Evolutionary conservation across 1,140 invertebrate genomes (phyloP).

Genomic region (Drosophila ambigua): DNA sequence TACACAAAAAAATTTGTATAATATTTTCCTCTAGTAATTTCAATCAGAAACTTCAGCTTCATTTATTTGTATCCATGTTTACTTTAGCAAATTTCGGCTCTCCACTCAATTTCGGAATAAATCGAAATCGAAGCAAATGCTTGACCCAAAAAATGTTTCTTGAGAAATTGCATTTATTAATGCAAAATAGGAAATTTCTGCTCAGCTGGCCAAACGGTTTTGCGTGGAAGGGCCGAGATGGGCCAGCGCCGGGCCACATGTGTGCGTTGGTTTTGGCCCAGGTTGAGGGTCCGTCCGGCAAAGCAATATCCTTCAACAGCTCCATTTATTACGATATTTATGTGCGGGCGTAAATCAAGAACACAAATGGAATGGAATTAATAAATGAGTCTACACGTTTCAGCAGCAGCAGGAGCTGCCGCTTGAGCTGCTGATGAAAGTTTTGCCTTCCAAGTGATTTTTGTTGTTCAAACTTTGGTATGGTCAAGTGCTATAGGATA

Average conservation of each 20-base stretch:
- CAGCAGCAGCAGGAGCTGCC: constrained; percentile 7
- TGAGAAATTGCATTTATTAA: constrained; percentile 67
- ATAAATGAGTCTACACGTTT: constrained; percentile 68
- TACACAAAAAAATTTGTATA: too few relatives aligned
- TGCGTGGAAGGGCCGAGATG: background rate
- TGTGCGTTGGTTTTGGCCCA: constrained; percentile 15
- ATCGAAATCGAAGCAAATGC: constrained; percentile 31
- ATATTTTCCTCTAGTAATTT: too few relatives aligned
- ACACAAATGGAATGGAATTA: constrained; percentile 80
- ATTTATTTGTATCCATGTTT: constrained; percentile 13
- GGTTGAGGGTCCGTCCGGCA: constrained; percentile 40
- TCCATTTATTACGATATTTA: constrained; percentile 78
- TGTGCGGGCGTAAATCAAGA: constrained; percentile 73
- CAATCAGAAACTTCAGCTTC: constrained; percentile 2
- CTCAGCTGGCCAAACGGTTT: constrained; percentile 25
- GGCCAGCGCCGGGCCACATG: constrained; percentile 1
- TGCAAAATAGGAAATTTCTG: constrained; percentile 65
- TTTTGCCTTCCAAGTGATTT: constrained; percentile 29
- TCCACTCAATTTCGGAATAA: constrained; percentile 34
- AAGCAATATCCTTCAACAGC: constrained; percentile 59
- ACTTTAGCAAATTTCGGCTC: constrained; percentile 5
- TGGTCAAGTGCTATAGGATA: too few relatives aligned
- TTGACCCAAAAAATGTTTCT: constrained; percentile 37
- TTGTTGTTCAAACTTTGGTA: constrained; percentile 28
- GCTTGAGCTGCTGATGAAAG: constrained; percentile 13